Evolutionary conservation across 2,888 invertebrate genomes (phyloP).

Genomic region (Diaprepes abbreviatus): DNA sequence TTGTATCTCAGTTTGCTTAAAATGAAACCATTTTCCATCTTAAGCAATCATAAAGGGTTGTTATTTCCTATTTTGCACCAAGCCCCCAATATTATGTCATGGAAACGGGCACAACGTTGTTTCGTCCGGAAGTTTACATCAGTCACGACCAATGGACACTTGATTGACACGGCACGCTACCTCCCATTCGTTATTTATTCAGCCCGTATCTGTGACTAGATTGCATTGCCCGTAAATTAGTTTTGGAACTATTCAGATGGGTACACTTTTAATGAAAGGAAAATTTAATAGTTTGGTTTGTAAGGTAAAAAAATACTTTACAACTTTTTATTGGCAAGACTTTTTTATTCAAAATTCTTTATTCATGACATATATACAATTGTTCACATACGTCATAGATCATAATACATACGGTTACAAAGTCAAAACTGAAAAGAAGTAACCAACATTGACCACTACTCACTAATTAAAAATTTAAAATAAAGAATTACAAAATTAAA

Average conservation of each 20-base stretch:
- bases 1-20: background rate
- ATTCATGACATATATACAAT: too few relatives aligned
- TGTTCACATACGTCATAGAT: too few relatives aligned
- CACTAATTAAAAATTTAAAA: too few relatives aligned
- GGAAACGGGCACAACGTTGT: constrained; percentile 20
- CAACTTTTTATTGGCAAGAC: too few relatives aligned
- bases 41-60: constrained; percentile 31
- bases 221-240: constrained; percentile 17
- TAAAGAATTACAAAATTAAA: too few relatives aligned
- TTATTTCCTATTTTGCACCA: constrained; percentile 22
- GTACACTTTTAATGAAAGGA: background rate
- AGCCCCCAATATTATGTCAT: constrained; percentile 22
- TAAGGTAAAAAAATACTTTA: too few relatives aligned
- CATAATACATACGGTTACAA: too few relatives aligned
- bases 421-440: too few relatives aligned
- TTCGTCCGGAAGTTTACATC: constrained; percentile 49
- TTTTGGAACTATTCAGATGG: constrained; percentile 13
- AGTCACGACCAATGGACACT: constrained; percentile 51
- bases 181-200: constrained; percentile 55
- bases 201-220: constrained; percentile 44
- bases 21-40: constrained; percentile 27
- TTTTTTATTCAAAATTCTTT: too few relatives aligned
- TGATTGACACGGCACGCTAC: constrained; percentile 52
- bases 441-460: too few relatives aligned
- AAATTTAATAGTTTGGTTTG: too few relatives aligned